Evolutionary conservation across 2,113 vertebrate species (phyloP), one percentile per base, ranked within the genome.

Genomic region (Alces alces): DNA sequence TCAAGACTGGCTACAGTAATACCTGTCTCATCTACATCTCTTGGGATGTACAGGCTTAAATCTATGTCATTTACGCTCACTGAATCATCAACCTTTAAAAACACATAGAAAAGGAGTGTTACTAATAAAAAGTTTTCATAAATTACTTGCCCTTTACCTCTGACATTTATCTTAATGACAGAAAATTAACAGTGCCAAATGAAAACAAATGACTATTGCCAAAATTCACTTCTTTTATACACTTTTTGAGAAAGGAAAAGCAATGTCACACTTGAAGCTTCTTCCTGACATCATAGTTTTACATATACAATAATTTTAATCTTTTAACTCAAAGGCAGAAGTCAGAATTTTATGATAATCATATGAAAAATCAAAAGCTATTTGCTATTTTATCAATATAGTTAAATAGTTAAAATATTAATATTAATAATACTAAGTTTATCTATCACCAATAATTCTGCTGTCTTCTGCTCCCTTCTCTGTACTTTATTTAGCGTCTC

Each of bases 1-100:
- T 99, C 99, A 1, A 98, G 98, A 86, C 99, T 98, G 64, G 99
- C 99, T 64, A 99, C 99, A 2, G 99, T 99, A 95, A 99, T 99
- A 39, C 99, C 99, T 8, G 99, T 99, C 93, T 99, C 98, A 97
- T 99, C 99, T 3, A 99, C 99, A 96, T 99, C 99, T 98, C 99
- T 99, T n/a, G 99, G 99, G 91, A 99, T 98, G 64, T 99, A 99
- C 14, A 99, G 98, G 97, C 99, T 99, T 97, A 99, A 57, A 96
- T 99, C 99, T 80, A 99, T 99, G 98, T 99, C 99, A 97, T 99
- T 99, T 92, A 99, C 43, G 1, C 98, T 98, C 50, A 99, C 89
- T 3, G 95, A 95, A 30, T 99, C 99, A 80, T 99, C 99, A 52
- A 95, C 60, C 99, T 99, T 97, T 88, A 97, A 97, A 55, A 96